A percentile compares a stretch with the other conserved stretches of the same genome.
These are phyloP conservation scores for Chunga burmeisteri DNA, from an alignment of 2,113 vertebrate species.

Conservation along the genomic window DNA sequence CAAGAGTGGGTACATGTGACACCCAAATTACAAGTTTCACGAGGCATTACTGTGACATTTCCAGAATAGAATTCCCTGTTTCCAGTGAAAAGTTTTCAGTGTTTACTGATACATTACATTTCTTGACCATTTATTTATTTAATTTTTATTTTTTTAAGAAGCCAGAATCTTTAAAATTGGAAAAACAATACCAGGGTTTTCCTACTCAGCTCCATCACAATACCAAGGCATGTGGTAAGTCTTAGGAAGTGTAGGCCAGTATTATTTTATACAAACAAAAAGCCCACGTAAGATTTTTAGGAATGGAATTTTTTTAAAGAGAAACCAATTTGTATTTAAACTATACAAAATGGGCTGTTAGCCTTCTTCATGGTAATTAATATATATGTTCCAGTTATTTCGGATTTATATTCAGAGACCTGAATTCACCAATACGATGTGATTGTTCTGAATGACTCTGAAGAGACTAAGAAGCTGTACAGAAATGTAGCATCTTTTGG, in stretches of 20 bases:
- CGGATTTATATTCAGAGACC: background rate
- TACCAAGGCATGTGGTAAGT: background rate
- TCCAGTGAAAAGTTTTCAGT: background rate
- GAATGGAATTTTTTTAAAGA: background rate
- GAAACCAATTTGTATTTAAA: background rate
- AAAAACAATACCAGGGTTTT: background rate
- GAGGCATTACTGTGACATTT: slow-evolving; percentile 15
- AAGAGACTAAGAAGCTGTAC: background rate
- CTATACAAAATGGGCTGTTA: background rate
- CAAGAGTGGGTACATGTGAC: background rate
- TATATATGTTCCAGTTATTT: background rate
- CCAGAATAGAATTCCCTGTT: background rate
- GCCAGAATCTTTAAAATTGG: background rate
- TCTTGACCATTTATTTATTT: background rate
- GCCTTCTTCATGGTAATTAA: background rate
- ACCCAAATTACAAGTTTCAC: slow-evolving; percentile 17
- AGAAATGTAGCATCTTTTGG: background rate
- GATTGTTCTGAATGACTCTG: background rate
- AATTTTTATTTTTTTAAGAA: background rate
- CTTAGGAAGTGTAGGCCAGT: background rate
- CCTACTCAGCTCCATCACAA: background rate
- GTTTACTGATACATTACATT: background rate
- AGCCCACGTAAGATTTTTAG: background rate
- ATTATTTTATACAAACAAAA: background rate
- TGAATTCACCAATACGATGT: background rate